phyloP scores from a whole-genome alignment of 2,113 vertebrate genomes.

The Pollimyrus isidori region DNA sequence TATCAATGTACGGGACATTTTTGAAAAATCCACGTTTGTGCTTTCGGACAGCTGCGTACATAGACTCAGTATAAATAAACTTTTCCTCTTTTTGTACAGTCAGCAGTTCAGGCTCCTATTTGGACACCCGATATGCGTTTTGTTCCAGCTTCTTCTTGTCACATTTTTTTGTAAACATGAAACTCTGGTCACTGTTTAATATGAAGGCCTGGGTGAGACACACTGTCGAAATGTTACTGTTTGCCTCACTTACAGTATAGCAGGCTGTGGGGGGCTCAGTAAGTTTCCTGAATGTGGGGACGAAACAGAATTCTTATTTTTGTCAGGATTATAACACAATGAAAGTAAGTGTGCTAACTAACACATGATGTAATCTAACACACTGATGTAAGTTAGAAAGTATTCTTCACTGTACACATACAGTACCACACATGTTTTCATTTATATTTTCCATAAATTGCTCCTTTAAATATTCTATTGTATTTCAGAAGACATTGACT shows the following conservation, averaged over 20 bases:
- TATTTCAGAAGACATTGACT: neutral
- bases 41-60: constrained; percentile 31
- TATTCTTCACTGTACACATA: neutral
- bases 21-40: constrained; percentile 27
- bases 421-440: neutral
- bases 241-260: constrained; percentile 24
- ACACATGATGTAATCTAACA: neutral
- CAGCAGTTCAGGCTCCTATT: constrained; percentile 27
- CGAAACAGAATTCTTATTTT: neutral
- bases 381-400: neutral
- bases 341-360: neutral
- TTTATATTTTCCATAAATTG: neutral
- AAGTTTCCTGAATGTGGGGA: neutral
- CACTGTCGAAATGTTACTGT: constrained; percentile 31
- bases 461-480: neutral
- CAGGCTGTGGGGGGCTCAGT: neutral
- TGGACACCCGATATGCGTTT: constrained; percentile 12
- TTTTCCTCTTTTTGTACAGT: constrained; percentile 4
- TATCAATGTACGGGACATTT: constrained; percentile 13
- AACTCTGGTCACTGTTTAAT: constrained; percentile 22
- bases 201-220: constrained; percentile 8
- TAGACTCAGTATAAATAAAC: constrained; percentile 17
- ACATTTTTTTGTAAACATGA: neutral
- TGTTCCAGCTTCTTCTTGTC: neutral
- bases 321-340: neutral